These are phyloP conservation scores for Eretmodus cyanostictus DNA, from an alignment of 2,113 vertebrate genomes.

Conservation along the genomic window DNA sequence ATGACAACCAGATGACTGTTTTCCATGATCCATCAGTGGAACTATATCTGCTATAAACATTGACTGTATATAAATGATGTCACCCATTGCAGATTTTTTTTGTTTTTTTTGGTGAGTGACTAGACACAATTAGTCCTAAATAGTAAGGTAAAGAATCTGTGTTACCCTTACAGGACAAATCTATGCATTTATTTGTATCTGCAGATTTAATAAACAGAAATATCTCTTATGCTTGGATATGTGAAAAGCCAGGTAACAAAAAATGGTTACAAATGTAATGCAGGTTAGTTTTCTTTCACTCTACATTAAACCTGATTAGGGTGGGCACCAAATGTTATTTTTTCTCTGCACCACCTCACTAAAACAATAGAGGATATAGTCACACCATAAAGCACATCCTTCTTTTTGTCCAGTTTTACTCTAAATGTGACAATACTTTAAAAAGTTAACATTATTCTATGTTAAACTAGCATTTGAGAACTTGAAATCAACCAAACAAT, in stretches of 20 bases:
- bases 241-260: not conserved
- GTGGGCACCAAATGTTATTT: not conserved
- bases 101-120: not conserved
- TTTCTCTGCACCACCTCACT: accelerated
- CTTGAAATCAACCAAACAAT: not conserved
- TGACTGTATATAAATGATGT: not conserved
- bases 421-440: not conserved
- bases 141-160: not conserved
- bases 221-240: not conserved
- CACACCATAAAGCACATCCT: not conserved
- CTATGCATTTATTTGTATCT: accelerated
- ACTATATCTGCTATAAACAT: not conserved
- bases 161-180: not conserved
- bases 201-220: accelerated
- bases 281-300: not conserved
- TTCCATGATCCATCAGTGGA: not conserved
- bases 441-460: not conserved
- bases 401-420: not conserved
- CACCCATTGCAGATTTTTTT: not conserved
- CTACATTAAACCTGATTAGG: not conserved
- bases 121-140: accelerated
- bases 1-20: not conserved
- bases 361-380: not conserved
- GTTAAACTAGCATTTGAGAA: not conserved
- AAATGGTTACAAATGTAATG: not conserved